These are phyloP conservation scores for Ryuthela nishihirai DNA, from an alignment of 2,888 invertebrate species.

Conservation along the genomic window DNA sequence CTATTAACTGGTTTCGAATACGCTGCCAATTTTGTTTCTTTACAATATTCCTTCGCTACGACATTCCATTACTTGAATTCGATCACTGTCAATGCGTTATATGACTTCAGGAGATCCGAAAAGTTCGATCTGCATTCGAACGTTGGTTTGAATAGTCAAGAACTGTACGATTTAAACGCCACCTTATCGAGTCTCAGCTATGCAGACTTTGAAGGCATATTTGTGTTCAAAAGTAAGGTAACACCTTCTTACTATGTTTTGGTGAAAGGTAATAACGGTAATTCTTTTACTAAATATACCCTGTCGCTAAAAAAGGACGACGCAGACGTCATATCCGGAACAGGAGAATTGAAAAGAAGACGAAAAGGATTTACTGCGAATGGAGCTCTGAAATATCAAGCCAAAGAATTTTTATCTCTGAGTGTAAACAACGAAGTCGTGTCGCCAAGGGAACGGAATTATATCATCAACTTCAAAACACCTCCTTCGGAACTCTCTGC, in stretches of 20 bases:
- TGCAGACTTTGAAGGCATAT: constrained; percentile 16
- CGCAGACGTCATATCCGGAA: constrained; percentile 5
- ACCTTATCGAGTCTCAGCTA: constrained; percentile 15
- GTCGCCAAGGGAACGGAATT: constrained; percentile 17
- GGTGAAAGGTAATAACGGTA: constrained; percentile 14
- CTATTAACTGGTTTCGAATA: constrained; percentile 18
- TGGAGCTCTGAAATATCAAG: constrained; percentile 22
- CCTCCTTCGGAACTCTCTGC: constrained; percentile 4
- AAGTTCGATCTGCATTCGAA: constrained; percentile 23
- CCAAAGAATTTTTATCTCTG: constrained; percentile 13
- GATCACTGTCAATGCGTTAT: constrained; percentile 18
- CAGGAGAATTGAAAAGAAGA: constrained; percentile 16
- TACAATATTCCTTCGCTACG: constrained; percentile 18
- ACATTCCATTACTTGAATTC: constrained; percentile 13
- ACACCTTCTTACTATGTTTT: constrained; percentile 18
- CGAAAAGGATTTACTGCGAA: constrained; percentile 26
- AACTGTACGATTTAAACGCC: constrained; percentile 18
- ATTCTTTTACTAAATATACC: constrained; percentile 10
- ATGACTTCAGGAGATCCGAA: constrained; percentile 26
- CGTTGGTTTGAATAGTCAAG: constrained; percentile 20
- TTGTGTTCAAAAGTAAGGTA: constrained; percentile 11
- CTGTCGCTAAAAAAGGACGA: constrained; percentile 18
- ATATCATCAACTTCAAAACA: constrained; percentile 15
- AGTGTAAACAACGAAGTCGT: constrained; percentile 18
- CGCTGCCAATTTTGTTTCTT: constrained; percentile 20